These are phyloP conservation scores for Urocitellus parryii DNA, from an alignment of 2,113 vertebrate genomes.

Conservation along the genomic window DNA sequence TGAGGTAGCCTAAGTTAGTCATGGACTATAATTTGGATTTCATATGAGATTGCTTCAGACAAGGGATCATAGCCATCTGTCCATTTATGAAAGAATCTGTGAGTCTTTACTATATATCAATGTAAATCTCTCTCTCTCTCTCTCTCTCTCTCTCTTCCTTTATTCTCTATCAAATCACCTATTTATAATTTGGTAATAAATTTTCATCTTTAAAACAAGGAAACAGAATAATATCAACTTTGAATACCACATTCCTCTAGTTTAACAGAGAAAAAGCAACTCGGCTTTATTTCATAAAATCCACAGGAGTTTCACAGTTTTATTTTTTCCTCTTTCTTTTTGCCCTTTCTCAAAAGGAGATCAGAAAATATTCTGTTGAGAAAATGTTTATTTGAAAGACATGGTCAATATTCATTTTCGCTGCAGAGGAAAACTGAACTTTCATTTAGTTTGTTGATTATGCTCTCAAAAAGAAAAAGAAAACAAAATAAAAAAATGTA, in stretches of 20 bases:
- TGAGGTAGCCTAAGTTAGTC: background rate
- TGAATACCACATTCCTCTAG: background rate
- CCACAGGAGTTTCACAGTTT: background rate
- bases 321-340: constrained; percentile 31
- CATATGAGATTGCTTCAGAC: background rate
- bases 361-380: constrained; percentile 43
- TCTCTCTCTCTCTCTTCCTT: background rate
- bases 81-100: background rate
- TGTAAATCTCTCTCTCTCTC: background rate
- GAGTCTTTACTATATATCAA: background rate
- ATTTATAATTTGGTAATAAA: background rate
- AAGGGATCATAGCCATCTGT: background rate
- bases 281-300: constrained; percentile 18
- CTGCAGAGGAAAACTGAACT: constrained; percentile 66
- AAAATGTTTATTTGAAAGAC: background rate
- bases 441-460: constrained; percentile 72
- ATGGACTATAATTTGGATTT: background rate
- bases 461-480: constrained; percentile 62
- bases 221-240: background rate
- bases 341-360: background rate
- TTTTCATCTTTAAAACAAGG: constrained; percentile 35
- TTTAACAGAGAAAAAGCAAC: background rate
- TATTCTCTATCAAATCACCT: background rate
- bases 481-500: background rate
- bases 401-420: background rate